A percentile compares a stretch with the other conserved stretches of the same genome.
Evolutionary conservation across 2,113 vertebrate genomes (phyloP).

Genomic region (human): GRCh38 chr3:167825501-167826000

Average conservation of each 20-base stretch:
- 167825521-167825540: conserved; percentile 82
- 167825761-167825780: not conserved
- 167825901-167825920: not conserved
- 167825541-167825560: conserved; percentile 85
- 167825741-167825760: not conserved
- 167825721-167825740: not conserved
- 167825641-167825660: not conserved
- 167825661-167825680: conserved; percentile 3
- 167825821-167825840: not conserved
- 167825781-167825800: not conserved
- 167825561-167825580: conserved; percentile 75
- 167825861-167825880: not conserved
- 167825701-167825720: not conserved
- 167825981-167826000: not conserved
- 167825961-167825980: not conserved
- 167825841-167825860: not conserved
- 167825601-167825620: not conserved
- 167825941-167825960: not conserved
- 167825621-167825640: not conserved
- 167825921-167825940: not conserved
- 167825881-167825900: not conserved
- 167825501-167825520: conserved; percentile 77
- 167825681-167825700: not conserved
- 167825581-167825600: conserved; percentile 72
- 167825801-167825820: not conserved